Percentiles rank a stretch among this genome's conserved stretches.
phyloP scores from a whole-genome alignment of 2,888 invertebrate genomes.

The Lottia scabra region DNA sequence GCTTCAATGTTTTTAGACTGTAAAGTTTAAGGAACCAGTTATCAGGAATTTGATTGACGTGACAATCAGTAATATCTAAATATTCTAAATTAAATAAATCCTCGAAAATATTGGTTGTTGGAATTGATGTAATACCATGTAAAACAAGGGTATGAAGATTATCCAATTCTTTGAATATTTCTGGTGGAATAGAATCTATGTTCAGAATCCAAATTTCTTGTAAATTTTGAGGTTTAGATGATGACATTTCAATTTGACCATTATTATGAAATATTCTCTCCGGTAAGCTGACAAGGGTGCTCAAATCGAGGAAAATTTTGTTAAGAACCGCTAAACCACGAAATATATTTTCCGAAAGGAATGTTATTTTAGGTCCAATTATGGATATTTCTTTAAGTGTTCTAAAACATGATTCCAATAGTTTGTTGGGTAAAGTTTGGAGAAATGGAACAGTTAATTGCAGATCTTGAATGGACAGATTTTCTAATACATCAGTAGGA shows the following conservation, averaged over 20 bases:
- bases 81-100: slow-evolving; percentile 20
- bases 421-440: slow-evolving; percentile 7
- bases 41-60: slow-evolving; percentile 19
- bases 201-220: slow-evolving; percentile 24
- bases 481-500: slow-evolving; percentile 19
- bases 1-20: slow-evolving; percentile 24
- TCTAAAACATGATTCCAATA: slow-evolving; percentile 23
- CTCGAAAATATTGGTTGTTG: slow-evolving; percentile 14
- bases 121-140: slow-evolving; percentile 17
- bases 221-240: slow-evolving; percentile 7
- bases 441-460: slow-evolving; percentile 19
- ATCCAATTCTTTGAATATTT: slow-evolving; percentile 21
- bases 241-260: background rate
- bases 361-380: slow-evolving; percentile 16
- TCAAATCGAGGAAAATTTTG: slow-evolving; percentile 20
- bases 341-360: slow-evolving; percentile 17
- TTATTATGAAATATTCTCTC: slow-evolving; percentile 22
- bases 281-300: slow-evolving; percentile 15
- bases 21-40: slow-evolving; percentile 27
- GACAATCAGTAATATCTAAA: slow-evolving; percentile 26
- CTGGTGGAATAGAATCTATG: slow-evolving; percentile 19
- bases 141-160: slow-evolving; percentile 20
- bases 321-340: slow-evolving; percentile 20
- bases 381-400: slow-evolving; percentile 20
- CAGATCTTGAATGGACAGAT: slow-evolving; percentile 15